A percentile compares a stretch with the other conserved stretches of the same genome.
Conservation (phyloP, 2,797 vertebrate genomes). For the Lateolabrax maculatus region DNA sequence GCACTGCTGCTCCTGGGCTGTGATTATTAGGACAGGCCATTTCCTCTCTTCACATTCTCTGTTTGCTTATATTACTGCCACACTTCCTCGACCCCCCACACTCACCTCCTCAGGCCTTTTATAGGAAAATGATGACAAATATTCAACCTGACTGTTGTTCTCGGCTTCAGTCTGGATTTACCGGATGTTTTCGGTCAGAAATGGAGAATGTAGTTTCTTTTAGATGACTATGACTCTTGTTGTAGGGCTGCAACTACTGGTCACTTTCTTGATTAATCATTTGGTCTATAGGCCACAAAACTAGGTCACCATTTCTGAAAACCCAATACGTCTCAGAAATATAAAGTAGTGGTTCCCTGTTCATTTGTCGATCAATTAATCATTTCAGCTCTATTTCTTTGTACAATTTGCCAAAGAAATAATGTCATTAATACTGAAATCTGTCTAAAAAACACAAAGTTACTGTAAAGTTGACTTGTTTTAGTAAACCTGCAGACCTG, state of each 20-base stretch:
- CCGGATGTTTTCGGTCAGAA: background rate
- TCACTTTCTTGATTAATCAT: background rate
- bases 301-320: background rate
- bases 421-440: fast-evolving
- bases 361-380: background rate
- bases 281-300: background rate
- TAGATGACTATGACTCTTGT: background rate
- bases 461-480: background rate
- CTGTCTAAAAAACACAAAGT: background rate
- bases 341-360: background rate
- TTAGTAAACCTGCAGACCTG: background rate
- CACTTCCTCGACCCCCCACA: conserved; percentile 65
- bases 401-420: background rate
- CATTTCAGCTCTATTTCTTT: background rate
- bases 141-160: conserved; percentile 6
- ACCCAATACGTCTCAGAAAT: background rate
- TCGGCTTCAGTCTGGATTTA: conserved; percentile 20
- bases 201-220: background rate
- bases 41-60: conserved; percentile 79
- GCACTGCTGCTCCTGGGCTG: conserved; percentile 64
- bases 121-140: conserved; percentile 52
- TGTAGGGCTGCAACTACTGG: background rate
- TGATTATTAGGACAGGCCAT: conserved; percentile 69
- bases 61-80: conserved; percentile 79
- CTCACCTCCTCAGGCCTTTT: conserved; percentile 34